Percentiles rank a stretch among this genome's conserved stretches.
These are phyloP conservation scores for Ondatra zibethicus DNA, from an alignment of 2,113 vertebrate species.

Conservation along the genomic window DNA sequence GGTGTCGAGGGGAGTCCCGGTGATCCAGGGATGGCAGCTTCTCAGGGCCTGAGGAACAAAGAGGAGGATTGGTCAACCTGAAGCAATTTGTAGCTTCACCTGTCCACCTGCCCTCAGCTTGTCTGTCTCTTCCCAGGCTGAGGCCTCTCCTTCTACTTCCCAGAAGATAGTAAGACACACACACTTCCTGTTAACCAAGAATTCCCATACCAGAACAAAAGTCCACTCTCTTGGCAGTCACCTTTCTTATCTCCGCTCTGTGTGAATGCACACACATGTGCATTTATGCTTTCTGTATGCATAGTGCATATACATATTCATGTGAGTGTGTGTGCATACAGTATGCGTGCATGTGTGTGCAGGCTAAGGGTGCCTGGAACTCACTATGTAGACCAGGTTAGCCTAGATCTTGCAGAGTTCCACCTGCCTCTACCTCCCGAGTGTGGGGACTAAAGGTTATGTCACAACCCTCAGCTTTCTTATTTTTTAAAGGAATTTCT, in stretches of 20 bases:
- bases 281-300: not conserved
- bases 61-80: not conserved
- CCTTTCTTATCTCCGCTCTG: not conserved
- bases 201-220: conserved; percentile 12
- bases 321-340: not conserved
- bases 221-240: not conserved
- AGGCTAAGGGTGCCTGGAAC: not conserved
- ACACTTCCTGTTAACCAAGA: not conserved
- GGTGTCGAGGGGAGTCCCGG: conserved; percentile 88
- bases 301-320: not conserved
- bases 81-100: not conserved
- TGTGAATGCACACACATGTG: not conserved
- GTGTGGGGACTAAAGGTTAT: not conserved
- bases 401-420: not conserved
- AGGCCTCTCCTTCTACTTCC: not conserved
- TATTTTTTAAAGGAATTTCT: not conserved
- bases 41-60: conserved; percentile 83
- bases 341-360: not conserved
- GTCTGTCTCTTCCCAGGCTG: conserved; percentile 40
- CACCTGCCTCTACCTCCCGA: not conserved
- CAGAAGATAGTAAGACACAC: not conserved
- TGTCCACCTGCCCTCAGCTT: conserved; percentile 6
- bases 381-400: not conserved
- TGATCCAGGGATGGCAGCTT: conserved; percentile 87
- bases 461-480: not conserved